Percentiles rank a stretch among this genome's conserved stretches.
phyloP scores from a whole-genome alignment of 2,113 vertebrate species.

The Apodemus sylvaticus region DNA sequence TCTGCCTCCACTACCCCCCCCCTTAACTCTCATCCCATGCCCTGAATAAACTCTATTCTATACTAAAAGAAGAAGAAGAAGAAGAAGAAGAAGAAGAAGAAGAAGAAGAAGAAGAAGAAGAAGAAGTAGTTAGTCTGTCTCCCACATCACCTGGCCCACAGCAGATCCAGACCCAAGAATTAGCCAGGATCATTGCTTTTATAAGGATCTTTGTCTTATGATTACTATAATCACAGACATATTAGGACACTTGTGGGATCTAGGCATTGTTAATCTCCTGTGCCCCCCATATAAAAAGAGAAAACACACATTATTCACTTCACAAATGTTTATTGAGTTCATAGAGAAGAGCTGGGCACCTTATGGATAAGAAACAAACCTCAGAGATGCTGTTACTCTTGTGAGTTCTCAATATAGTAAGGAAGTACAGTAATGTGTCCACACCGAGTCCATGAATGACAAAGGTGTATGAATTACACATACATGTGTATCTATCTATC shows the following conservation, averaged over 20 bases:
- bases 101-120: too few relatives aligned
- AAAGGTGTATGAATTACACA: background rate
- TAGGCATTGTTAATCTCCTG: background rate
- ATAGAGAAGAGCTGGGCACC: background rate
- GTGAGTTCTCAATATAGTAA: background rate
- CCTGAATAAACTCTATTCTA: too few relatives aligned
- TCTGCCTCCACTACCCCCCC: too few relatives aligned
- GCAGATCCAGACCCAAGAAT: background rate
- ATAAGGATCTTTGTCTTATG: background rate
- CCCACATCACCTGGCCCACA: background rate
- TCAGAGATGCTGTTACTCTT: background rate
- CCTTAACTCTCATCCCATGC: too few relatives aligned
- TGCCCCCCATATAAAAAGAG: background rate
- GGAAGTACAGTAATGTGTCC: background rate
- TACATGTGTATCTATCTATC: background rate
- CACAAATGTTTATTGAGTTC: background rate
- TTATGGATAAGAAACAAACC: background rate
- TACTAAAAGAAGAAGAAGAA: too few relatives aligned
- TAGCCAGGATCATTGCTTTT: background rate
- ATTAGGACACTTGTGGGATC: too few relatives aligned
- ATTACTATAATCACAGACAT: background rate
- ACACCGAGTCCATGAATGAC: background rate
- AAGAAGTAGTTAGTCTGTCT: background rate
- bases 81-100: too few relatives aligned
- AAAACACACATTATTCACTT: background rate